Conservation (phyloP, 2,113 vertebrate species). For the Ardeotis arabs region DNA sequence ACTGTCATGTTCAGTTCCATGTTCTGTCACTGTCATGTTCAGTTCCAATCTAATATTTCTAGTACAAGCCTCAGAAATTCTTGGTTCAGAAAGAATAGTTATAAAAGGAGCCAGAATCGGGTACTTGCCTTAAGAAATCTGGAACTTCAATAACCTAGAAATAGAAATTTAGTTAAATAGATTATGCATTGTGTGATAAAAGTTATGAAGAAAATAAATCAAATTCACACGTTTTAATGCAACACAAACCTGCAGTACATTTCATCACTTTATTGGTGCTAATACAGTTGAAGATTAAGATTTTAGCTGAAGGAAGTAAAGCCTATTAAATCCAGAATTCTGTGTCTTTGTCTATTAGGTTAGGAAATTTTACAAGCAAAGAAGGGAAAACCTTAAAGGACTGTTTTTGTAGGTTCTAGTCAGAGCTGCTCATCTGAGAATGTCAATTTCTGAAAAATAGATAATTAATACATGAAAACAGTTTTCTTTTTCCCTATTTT, state of each 20-base stretch:
- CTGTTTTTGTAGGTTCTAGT: background rate
- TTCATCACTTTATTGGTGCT: background rate
- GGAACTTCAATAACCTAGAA: background rate
- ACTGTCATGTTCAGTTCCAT: slow-evolving; percentile 23
- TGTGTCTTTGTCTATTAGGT: background rate
- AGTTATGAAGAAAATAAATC: background rate
- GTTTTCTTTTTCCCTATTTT: background rate
- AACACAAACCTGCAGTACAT: background rate
- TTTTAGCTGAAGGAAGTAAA: background rate
- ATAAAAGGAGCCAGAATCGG: background rate
- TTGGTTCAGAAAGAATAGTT: background rate
- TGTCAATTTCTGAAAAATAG: background rate
- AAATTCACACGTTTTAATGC: background rate
- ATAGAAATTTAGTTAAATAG: background rate
- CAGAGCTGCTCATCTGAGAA: background rate
- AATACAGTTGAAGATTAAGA: background rate
- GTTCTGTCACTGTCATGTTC: slow-evolving; percentile 32
- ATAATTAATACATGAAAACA: background rate
- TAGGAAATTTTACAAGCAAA: background rate
- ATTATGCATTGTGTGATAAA: background rate
- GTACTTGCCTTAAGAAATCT: background rate
- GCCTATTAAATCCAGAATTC: background rate
- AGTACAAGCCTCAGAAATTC: background rate
- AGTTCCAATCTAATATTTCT: background rate
- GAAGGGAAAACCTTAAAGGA: background rate